A percentile compares a stretch with the other conserved stretches of the same genome.
These are phyloP conservation scores for Oeneis ivallda DNA, from an alignment of 2,888 invertebrate genomes.

Conservation along the genomic window DNA sequence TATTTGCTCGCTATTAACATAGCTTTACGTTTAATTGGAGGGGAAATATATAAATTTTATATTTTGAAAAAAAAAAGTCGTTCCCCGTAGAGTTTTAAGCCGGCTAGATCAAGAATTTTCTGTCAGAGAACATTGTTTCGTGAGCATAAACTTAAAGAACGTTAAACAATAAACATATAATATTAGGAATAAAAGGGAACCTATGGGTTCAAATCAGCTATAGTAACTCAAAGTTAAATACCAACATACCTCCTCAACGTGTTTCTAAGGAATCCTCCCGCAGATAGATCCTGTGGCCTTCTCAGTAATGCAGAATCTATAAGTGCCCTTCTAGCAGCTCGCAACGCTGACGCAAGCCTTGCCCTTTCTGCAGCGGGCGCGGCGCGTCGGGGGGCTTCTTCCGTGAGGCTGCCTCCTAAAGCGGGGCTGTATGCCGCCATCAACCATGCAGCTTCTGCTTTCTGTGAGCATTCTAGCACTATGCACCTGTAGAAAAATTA, in stretches of 20 bases:
- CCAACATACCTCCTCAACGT: slow-evolving; percentile 88
- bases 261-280: slow-evolving; percentile 93
- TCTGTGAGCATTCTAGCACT: slow-evolving; percentile 94
- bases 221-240: no score
- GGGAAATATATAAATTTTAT: no score
- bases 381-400: slow-evolving; percentile 79
- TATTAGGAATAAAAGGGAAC: no score
- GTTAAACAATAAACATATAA: no score
- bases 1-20: no score
- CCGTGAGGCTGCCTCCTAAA: slow-evolving; percentile 90
- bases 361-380: slow-evolving; percentile 95
- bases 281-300: slow-evolving; percentile 88
- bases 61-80: no score
- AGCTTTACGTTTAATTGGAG: no score
- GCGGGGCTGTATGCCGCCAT: slow-evolving; percentile 95
- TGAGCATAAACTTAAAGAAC: no score
- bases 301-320: slow-evolving; percentile 91
- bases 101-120: no score
- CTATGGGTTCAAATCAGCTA: no score
- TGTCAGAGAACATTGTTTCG: no score
- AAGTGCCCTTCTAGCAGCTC: slow-evolving; percentile 90
- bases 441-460: slow-evolving; percentile 94
- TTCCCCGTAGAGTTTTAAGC: no score
- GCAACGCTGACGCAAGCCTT: slow-evolving; percentile 92
- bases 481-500: slow-evolving; percentile 85